Evolutionary conservation across 2,888 invertebrate species (phyloP), one percentile per base, ranked within the genome.

Genomic region (Muschampia plurimacula): DNA sequence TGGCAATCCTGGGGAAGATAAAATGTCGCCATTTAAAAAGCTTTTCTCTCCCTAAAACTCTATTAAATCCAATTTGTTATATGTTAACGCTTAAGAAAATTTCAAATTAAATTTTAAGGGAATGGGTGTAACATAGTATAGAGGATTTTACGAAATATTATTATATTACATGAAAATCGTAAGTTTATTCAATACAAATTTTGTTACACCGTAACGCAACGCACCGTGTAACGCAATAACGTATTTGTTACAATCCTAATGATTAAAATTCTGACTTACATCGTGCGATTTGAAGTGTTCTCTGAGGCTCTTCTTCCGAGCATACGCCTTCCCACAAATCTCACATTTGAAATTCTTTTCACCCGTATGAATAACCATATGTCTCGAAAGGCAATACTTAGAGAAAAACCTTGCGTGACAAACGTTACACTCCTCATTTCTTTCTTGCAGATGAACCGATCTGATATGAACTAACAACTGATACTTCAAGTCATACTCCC

Each of bases 351-450:
- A 95, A 74, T 89, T 94, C 67, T 92, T 92, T 59, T 94, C 94
- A 0, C 94, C 95, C 0, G 93, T 93, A 71, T 95, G 95, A 13
- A 90, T 90, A 5, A 92, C 78, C 93, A 95, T 94, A 59, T 95
- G 95, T 13, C 93, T 87, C 0, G 91, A 89, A 0, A 95, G 83
- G 67, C 89, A 84, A 65, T 88, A 86, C 72, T 89, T 92, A 0
- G 89, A 86, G 74, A 91, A 91, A 75, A 92, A 93, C 69, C 89
- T 82, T 0, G 88, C 84, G 71, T 84, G 84, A 68, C 93, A 93
- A 1, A 89, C 74, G 0, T 76, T 75, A 74, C 93, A 92, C 68
- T 90, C 89, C 2, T 89, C 83, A 74, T 91, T 92, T 39, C 87
- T 81, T 69, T 92, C 93, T 75, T 90, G 90, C 68, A 90, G 78